Conservation (phyloP, 2,888 invertebrate genomes). For the Catocala fraxini region DNA sequence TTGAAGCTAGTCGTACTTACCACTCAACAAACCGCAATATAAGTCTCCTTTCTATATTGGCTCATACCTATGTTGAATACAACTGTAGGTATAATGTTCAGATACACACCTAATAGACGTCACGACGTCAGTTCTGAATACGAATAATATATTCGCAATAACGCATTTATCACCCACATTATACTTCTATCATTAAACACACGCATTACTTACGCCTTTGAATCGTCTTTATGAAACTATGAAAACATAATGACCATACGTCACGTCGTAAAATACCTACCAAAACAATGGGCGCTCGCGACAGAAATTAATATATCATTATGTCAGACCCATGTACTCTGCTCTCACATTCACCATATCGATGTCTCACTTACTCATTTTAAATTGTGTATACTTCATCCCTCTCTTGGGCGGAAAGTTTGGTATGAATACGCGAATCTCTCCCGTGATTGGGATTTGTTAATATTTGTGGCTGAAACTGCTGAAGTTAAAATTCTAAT, state of each 20-base stretch:
- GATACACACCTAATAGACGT: too few species aligned
- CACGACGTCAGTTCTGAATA: conserved; percentile 19
- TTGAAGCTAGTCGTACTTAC: too few species aligned
- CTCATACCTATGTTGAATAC: not conserved
- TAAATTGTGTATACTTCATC: conserved; percentile 40
- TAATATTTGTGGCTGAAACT: conserved; percentile 76
- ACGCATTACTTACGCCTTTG: conserved; percentile 70
- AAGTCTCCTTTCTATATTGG: too few species aligned
- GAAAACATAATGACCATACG: conserved; percentile 87
- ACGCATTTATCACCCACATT: conserved; percentile 71
- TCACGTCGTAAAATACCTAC: conserved; percentile 85
- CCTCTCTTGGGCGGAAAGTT: conserved; percentile 73
- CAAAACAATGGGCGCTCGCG: conserved; percentile 84
- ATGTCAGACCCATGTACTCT: conserved; percentile 83
- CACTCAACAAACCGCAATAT: too few species aligned
- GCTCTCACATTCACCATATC: conserved; percentile 59
- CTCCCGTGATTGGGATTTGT: conserved; percentile 83
- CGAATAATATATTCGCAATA: conserved; percentile 51
- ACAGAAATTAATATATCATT: conserved; percentile 88
- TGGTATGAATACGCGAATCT: conserved; percentile 78
- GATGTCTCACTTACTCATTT: conserved; percentile 54
- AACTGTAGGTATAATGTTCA: not conserved
- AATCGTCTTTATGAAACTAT: conserved; percentile 85
- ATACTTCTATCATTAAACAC: conserved; percentile 78
- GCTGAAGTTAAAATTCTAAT: conserved; percentile 80